Evolutionary conservation across 2,113 vertebrate genomes (phyloP), one percentile per base, ranked within the genome.

Genomic region (Baryphthengus martii): DNA sequence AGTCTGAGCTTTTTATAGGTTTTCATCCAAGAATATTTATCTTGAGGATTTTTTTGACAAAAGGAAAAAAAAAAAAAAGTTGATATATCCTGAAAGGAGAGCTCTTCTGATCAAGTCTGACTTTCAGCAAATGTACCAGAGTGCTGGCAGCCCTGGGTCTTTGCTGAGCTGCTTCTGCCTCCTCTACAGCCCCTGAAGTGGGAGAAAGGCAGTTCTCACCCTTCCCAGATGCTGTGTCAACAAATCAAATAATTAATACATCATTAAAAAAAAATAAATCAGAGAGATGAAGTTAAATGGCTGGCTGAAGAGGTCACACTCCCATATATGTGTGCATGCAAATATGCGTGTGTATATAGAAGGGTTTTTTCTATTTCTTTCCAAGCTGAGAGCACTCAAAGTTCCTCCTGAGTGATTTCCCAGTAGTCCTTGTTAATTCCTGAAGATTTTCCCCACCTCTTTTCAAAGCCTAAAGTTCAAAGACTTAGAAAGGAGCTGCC

Each of bases 391-490:
- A 90, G 61, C 40, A 39, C 67, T 82, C 73, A 11, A 84, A 95
- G 28, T 85, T 95, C 85, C 78, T 86, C 56, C 68, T 59, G 53
- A 84, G 80, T 95, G 89, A 95, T 97, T 97, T 97, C 97, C 95
- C 97, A 95, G 82, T 94, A 95, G 96, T 96, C 93, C 95, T 97
- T 33, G 82, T 97, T 98, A 97, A 97, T 97, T 96, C 96, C 85
- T 93, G 88, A 83, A 96, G 94, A 95, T 96, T 96, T 94, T 96
- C 73, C 66, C 82, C 88, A 91, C 82, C 81, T 93, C 74, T 93
- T 97, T 96, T 97, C 97, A 97, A 98, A 97, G 97, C 87, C 78
- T 59, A 2, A 90, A 96, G 97, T 97, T 97, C 97, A 98, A 98
- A 98, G 96, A 53, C 9, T 0, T 29, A 45, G 76, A 90, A 95